Base-by-base conservation (phyloP, 2,797 vertebrate species). In the Tangara arthus region DNA sequence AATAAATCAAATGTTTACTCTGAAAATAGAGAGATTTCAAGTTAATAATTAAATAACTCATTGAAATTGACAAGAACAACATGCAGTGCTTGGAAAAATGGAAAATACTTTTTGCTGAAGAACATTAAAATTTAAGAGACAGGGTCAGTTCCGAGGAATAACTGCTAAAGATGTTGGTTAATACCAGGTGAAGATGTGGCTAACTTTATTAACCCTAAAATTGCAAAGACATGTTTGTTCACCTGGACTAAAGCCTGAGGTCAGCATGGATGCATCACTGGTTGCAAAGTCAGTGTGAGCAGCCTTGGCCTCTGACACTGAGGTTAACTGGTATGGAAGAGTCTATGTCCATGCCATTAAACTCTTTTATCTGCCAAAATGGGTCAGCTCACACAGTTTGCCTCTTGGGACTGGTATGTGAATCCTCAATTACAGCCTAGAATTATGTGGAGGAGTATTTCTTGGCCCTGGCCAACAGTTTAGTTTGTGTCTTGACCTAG, bases 21-120 rank as follows among this genome's bases (percentile, higher is more conserved):
- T 71, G 39, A 81, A 89, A 89, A 75, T 83, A 64, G 78, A 55
- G 55, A 73, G 9, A 39, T 86, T 94, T 93, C 70, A 81, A 59
- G 35, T 75, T 71, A 30, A 50, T 65, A 75, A 75, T 89, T 68
- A 89, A 85, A 55, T 55, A 52, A 81, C 72, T 91, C 9, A 53
- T 17, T 83, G 79, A 82, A 69, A 68, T 34, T 6, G 9, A 71
- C 46, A 68, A 75, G 42, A 93, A 61, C 35, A 87, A 27, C n/a
- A 63, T 82, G 39, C 44, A 61, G 16, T 39, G 22, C 53, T 86
- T 91, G 39, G 65, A 87, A 90, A 64, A 93, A 83, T 20, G 19
- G 60, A 71, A 91, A 91, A 37, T 50, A 37, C 11, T 59, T 78
- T 77, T 69, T 88, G 23, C 41, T 37, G 14, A 61, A 78, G 39